Evolutionary conservation across 2,113 vertebrate species (phyloP).

Genomic region (Thermophis baileyi): DNA sequence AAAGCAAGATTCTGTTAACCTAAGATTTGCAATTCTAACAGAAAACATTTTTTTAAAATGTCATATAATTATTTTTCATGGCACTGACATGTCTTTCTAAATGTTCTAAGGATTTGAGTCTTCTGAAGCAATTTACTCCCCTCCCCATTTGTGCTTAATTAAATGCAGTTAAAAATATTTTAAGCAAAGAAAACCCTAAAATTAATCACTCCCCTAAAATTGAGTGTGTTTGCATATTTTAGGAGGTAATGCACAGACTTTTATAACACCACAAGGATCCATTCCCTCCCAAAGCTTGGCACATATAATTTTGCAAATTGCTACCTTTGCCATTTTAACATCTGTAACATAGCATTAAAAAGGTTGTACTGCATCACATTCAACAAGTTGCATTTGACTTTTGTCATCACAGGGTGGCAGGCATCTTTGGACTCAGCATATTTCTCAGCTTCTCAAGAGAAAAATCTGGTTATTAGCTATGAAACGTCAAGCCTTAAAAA

Average conservation of each 20-base stretch:
- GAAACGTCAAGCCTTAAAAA: neutral
- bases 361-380: neutral
- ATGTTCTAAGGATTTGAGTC: neutral
- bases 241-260: neutral
- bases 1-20: neutral
- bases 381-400: neutral
- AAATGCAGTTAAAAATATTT: neutral
- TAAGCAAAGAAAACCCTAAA: neutral
- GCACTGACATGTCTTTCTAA: neutral
- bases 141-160: neutral
- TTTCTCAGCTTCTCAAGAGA: neutral
- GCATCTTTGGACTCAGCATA: neutral
- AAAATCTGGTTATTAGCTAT: neutral
- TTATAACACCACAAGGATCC: neutral
- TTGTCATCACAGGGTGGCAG: neutral
- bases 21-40: neutral
- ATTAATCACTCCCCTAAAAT: neutral
- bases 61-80: neutral
- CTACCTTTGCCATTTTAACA: neutral
- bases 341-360: neutral
- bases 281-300: neutral
- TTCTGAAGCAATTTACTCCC: neutral
- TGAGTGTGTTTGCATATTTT: neutral
- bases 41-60: neutral
- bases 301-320: neutral